Base-by-base conservation (phyloP, 2,888 invertebrate genomes). In the Tigriopus californicus region DNA sequence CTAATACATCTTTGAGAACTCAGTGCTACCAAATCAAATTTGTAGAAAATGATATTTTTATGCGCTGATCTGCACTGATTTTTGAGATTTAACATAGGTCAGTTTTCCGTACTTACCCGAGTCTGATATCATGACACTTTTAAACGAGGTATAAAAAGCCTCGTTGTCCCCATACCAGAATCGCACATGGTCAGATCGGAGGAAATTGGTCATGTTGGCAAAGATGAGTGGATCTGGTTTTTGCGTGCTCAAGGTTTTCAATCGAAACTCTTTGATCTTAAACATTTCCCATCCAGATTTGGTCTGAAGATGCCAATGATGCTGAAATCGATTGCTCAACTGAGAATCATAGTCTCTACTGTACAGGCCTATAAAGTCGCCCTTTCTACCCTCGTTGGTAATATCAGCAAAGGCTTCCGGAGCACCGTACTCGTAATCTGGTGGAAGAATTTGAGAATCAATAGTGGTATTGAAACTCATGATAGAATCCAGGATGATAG, bases 401-500 rank as follows among this genome's bases (percentile, higher is more conserved):
- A 44, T 44, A 15, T 44, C 44, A 6, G 15, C 15, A 18, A n/a
- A 15, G 5, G 44, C 18, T 44, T 44, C 44, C 3, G 44, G 44
- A 11, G 18, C n/a, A 18, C 15, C n/a, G 18, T n/a, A 15, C 10
- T 15, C n/a, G 10, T 44, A 44, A 44, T 68, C 68, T 1, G 63
- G 61, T 0, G 68, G 67, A 25, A 67, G 64, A 5, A 65, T 66
- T 61, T 68, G 68, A 8, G 67, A 66, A 12, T 62, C 63, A n/a
- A 64, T 64, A 22, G 66, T 64, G 22, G 63, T 64, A 58, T 69
- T 68, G 42, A 65, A 68, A 41, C 67, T 65, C 65, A 69, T 64
- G 4, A 69, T 65, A 18, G 68, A 67, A 61, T 69, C 69, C 64
- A 68, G 64, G 18, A 69, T 67, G 54, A 66, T 68, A 2, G 68